phyloP scores from a whole-genome alignment of 2,888 invertebrate genomes.

The Ochropleura plecta region DNA sequence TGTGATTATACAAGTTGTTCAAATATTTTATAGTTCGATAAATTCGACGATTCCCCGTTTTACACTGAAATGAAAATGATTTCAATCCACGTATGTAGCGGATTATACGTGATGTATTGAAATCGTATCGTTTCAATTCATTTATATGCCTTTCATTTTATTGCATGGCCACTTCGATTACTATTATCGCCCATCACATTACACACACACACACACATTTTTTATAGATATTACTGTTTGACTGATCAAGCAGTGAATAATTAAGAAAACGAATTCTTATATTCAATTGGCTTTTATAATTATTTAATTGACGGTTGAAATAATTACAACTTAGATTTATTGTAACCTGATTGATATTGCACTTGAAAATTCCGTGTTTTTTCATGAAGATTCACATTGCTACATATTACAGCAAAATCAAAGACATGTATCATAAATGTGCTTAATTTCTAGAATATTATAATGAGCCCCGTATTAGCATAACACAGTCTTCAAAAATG shows the following conservation, averaged over 20 bases:
- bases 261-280: background rate
- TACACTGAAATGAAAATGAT: slow-evolving; percentile 28
- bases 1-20: slow-evolving; percentile 5
- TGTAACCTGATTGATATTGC: background rate
- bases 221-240: no score
- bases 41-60: slow-evolving; percentile 6
- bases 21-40: slow-evolving; percentile 27
- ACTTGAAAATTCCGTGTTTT: background rate
- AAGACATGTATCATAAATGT: background rate
- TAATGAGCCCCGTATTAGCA: background rate
- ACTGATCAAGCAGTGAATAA: background rate
- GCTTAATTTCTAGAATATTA: background rate
- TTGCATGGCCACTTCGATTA: background rate
- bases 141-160: background rate
- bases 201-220: no score
- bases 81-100: slow-evolving; percentile 7
- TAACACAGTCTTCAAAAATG: background rate
- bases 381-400: background rate
- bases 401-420: background rate
- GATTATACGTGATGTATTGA: slow-evolving; percentile 20
- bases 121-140: slow-evolving; percentile 1
- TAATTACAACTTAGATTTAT: background rate
- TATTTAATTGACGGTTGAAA: background rate
- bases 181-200: no score
- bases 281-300: background rate